A percentile compares a stretch with the other conserved stretches of the same genome.
These are phyloP conservation scores for Elysia crispata DNA, from an alignment of 2,888 invertebrate species.

Conservation along the genomic window DNA sequence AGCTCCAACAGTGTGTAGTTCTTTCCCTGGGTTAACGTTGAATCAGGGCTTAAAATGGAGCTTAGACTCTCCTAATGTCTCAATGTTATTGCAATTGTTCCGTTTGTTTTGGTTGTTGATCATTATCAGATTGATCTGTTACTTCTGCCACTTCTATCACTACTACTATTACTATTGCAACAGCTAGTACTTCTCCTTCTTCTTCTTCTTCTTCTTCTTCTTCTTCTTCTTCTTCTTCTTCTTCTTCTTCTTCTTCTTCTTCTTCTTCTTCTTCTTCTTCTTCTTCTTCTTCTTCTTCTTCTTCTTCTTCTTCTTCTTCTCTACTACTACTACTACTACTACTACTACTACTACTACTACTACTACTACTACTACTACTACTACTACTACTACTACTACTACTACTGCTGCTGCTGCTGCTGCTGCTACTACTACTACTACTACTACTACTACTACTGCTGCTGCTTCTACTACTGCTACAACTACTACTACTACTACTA, in stretches of 20 bases:
- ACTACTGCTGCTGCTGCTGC: neutral
- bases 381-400: neutral
- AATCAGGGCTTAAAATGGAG: too few species aligned
- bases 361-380: neutral
- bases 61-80: too few species aligned
- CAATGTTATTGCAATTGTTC: too few species aligned
- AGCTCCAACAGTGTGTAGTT: too few species aligned
- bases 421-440: too few species aligned
- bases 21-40: too few species aligned
- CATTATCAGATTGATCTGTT: too few species aligned
- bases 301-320: neutral
- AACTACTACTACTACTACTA: too few species aligned
- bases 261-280: neutral
- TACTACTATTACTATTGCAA: too few species aligned
- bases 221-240: neutral
- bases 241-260: neutral
- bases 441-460: constrained; percentile 9
- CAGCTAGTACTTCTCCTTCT: neutral
- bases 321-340: neutral
- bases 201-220: neutral
- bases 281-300: neutral
- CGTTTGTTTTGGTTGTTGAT: too few species aligned
- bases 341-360: neutral
- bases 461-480: too few species aligned
- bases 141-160: too few species aligned